A percentile compares a stretch with the other conserved stretches of the same genome.
Evolutionary conservation across 2,113 vertebrate genomes (phyloP).

Genomic region (Calidris pygmaea): DNA sequence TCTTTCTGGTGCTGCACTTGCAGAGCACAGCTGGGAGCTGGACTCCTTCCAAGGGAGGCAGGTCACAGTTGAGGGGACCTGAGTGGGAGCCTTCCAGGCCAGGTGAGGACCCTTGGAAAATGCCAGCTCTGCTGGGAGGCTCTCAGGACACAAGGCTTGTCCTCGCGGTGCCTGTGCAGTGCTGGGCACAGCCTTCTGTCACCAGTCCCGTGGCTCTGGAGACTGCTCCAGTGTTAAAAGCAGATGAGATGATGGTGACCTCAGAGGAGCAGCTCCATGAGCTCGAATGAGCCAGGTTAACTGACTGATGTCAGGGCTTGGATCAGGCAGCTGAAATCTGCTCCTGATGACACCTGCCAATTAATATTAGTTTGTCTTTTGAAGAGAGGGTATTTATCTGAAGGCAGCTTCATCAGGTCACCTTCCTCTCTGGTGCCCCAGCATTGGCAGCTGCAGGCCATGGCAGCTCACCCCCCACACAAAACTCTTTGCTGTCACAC

Average conservation of each 20-base stretch:
- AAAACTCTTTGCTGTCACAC: not conserved
- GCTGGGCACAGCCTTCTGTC: not conserved
- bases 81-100: not conserved
- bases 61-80: not conserved
- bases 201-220: not conserved
- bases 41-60: not conserved
- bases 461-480: not conserved
- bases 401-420: not conserved
- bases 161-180: not conserved
- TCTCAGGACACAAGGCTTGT: not conserved
- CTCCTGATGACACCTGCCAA: not conserved
- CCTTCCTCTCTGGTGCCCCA: not conserved
- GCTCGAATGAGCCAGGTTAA: not conserved
- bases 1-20: not conserved
- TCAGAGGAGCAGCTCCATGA: not conserved
- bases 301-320: not conserved
- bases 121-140: not conserved
- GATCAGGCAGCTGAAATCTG: no score
- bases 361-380: not conserved
- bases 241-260: no score
- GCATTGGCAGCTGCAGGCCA: not conserved
- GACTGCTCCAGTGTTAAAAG: not conserved
- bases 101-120: not conserved
- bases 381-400: not conserved
- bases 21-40: not conserved